Base-by-base conservation (phyloP, 2,797 vertebrate genomes). In the Urophycis tenuis region DNA sequence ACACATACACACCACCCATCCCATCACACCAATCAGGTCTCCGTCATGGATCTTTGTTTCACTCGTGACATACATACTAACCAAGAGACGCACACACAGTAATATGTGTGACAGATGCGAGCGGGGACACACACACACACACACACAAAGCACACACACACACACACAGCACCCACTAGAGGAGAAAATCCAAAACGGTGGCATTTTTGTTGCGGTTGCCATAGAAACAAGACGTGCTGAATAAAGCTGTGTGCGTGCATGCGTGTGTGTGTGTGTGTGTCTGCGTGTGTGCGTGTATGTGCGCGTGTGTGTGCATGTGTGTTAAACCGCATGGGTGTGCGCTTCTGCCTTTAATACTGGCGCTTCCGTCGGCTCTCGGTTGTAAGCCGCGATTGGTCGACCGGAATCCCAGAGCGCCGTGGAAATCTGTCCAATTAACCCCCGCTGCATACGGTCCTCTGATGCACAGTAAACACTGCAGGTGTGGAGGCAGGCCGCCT, bases 181-280 rank as follows among this genome's bases (percentile, higher is more conserved):
- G 73, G 80, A 80, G 83, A 79, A 80, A 85, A 84, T 30, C 83
- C 81, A 77, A 75, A 79, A 81, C 82, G 82, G 76, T 75, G 81
- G 79, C 80, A 76, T 80, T 88, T 88, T 78, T 90, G 89, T 88
- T 84, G 81, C 84, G 83, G 90, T 92, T 91, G 88, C 90, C 76
- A 91, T 91, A 83, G 90, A 85, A 86, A 91, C 87, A 19, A 76
- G 73, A 60, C 74, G 76, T 69, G 75, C 81, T 80, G 80, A 82
- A 69, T 53, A 80, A 80, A 79, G 82, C 75, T 74, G 70, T 14
- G 9, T 45, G 53, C 79, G 77, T 77, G 75, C 35, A 53, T 76
- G 75, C 34, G 71, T 64, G 45, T 36, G 71, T 72, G 39, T 70
- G 32, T 60, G 32, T 32, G 35, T 72, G 19, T 72, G 31, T 36